phyloP scores from a whole-genome alignment of 2,797 vertebrate species.

The Lutjanus argentimaculatus region DNA sequence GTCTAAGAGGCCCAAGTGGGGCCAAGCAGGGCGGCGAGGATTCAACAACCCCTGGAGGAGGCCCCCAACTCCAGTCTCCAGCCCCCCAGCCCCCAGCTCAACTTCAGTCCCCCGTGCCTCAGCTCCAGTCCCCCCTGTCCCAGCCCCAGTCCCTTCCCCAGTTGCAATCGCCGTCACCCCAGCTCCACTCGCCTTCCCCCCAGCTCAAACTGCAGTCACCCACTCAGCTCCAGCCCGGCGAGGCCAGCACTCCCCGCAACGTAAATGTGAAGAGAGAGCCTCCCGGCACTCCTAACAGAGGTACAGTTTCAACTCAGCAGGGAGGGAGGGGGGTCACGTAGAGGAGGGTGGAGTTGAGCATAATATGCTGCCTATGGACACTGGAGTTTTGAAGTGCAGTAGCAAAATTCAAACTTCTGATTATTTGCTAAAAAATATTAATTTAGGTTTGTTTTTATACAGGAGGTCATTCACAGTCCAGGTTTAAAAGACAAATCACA shows the following conservation, averaged over 20 bases:
- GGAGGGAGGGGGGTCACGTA: not conserved
- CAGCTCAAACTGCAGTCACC: slow-evolving; percentile 79
- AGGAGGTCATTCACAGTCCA: too few relatives aligned
- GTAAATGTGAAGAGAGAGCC: slow-evolving; percentile 85
- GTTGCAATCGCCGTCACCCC: slow-evolving; percentile 75
- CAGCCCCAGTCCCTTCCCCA: slow-evolving; percentile 70
- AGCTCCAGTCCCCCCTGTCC: slow-evolving; percentile 74
- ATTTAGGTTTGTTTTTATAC: too few relatives aligned
- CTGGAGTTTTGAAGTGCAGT: not conserved
- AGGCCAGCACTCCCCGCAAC: slow-evolving; percentile 79
- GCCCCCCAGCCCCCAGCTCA: slow-evolving; percentile 61
- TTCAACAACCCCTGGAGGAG: slow-evolving; percentile 62
- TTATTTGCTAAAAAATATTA: not conserved
- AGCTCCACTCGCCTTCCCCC: slow-evolving; percentile 76
- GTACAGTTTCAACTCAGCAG: slow-evolving; percentile 54
- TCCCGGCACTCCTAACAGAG: slow-evolving; percentile 81
- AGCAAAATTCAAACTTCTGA: not conserved
- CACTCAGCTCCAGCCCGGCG: slow-evolving; percentile 74
- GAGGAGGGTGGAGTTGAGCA: not conserved
- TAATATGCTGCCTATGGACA: not conserved
- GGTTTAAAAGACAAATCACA: too few relatives aligned
- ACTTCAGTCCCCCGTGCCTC: slow-evolving; percentile 73
- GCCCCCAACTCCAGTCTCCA: slow-evolving; percentile 73
- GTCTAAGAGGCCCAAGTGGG: slow-evolving; percentile 86
- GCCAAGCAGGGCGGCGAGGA: slow-evolving; percentile 70